Base-by-base conservation (phyloP, 1,140 invertebrate species). In the Colletes gigas region DNA sequence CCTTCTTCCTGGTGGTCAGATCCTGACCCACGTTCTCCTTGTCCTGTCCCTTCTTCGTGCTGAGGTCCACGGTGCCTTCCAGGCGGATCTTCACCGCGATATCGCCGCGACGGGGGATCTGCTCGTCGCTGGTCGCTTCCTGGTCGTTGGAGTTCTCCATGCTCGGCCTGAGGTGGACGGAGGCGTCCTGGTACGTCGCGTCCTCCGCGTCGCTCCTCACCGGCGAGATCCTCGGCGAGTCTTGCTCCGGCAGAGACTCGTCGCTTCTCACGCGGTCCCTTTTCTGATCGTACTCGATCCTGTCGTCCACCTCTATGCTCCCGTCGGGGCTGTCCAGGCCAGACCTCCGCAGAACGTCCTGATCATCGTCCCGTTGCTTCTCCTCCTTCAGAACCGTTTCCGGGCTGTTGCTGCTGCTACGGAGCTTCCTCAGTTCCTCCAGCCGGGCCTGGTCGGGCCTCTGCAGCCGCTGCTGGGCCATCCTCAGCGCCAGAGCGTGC, bases 1-100 rank as follows among this genome's bases (percentile, higher is more conserved):
- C 92, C 83, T 92, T 93, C 66, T 87, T 87, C 65, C 88, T 87
- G 8, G 89, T 92, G 1, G 91, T 93, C 39, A 93, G 81, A 87
- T 93, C 93, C 62, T 93, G 91, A 0, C 92, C 93, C 2, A 92
- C 88, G 70, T 93, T 93, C 55, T 93, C 92, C 47, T 93, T 93
- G 41, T 92, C 91, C 62, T 92, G 91, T 10, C 81, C 88, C 12
- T 87, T 81, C 59, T 92, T 93, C 5, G 91, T 93, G 17, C 90
- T 93, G 0, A 93, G 86, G 75, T 93, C 92, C 14, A 93, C 92
- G 0, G 91, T 92, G 0, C 90, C 92, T 19, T 93, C 92, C 0
- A 93, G 68, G 5, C 91, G 88, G 6, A 93, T 92, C 65, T 93
- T 93, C 8, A 93, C 89, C 0, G 90, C 90, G 15, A 91, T 74